Base-by-base conservation (phyloP, 1,140 invertebrate genomes). In the roundworm (Caenorhabditis elegans) region DNA sequence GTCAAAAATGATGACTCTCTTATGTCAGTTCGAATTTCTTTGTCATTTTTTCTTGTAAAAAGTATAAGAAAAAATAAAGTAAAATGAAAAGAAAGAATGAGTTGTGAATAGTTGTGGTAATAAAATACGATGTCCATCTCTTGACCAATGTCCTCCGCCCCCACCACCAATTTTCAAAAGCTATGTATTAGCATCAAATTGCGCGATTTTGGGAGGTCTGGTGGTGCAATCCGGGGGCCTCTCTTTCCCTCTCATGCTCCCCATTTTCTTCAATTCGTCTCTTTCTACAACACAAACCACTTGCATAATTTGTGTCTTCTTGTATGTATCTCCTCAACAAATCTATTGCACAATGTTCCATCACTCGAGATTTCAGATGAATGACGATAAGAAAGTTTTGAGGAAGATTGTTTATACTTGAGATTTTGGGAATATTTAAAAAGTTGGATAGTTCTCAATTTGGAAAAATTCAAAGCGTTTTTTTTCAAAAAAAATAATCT, bases 331-430 rank as follows among this genome's bases (percentile, higher is more conserved):
- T 70, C 60, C 43, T 70, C 60, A 70, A 39, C 60, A 70, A 70
- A 70, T 70, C 60, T 70, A 70, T 70, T 70, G 60, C 60, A 70
- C 60, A 70, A 70, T 70, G 60, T 70, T 70, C 60, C 34, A n/a
- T n/a, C n/a, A n/a, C n/a, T 70, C 28, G 28, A 70, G 60, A 70
- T 70, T 26, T 3, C 2, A 70, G 34, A 70, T 39, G 60, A 39
- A 19, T n/a, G n/a, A n/a, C 28, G 60, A 70, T 70, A 70, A 70
- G 60, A n/a, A 43, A 70, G 60, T 70, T 70, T 70, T 70, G 22
- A 70, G n/a, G n/a, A 70, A 39, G 22, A 43, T 70, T 70, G 60
- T 15, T 39, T 22, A n/a, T 43, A 43, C 5, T 8, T 43, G 39
- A 43, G 6, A 15, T 43, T 43, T 43, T 5, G 5, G 39, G 39